Base-by-base conservation (phyloP, 2,113 vertebrate genomes). In the Thymallus thymallus region DNA sequence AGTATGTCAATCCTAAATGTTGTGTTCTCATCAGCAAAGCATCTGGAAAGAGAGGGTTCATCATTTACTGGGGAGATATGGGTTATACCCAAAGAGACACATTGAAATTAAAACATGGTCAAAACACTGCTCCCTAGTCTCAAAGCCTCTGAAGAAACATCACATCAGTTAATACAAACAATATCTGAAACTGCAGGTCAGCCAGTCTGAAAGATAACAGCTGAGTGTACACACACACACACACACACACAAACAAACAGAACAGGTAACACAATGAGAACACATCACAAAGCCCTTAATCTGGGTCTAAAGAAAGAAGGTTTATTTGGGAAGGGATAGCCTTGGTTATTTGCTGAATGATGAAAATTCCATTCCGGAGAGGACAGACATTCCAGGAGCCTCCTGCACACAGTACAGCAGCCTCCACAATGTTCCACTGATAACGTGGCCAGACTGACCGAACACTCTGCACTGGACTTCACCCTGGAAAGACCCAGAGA, bases 151-250 rank as follows among this genome's bases (percentile, higher is more conserved):
- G 18, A 60, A 9, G n/a, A 22, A 23, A 60, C n/a, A 60, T 60
- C 51, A 20, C 14, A 60, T 23, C 6, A 22, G 16, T 7, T 60
- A 60, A 60, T n/a, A 60, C 6, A 22, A 16, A 10, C 56, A 23
- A 60, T 60, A n/a, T 71, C 73, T 67, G 16, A 30, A 18, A 18
- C 16, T 51, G 76, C 60, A 30, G 56, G 26, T 82, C 70, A 64
- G 70, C 66, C 13, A 72, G 24, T 41, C 70, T 91, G 82, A 74
- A 83, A 87, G 76, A 88, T 80, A 84, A 69, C 81, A 71, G 14
- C 29, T 48, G 6, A 58, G 10, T 20, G 72, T 71, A 62, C 60
- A 67, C 70, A 63, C 20, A 58, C 51, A 48, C 20, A 14, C n/a
- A n/a, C n/a, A n/a, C n/a, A n/a, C n/a, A n/a, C n/a, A 62, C 60